Base-by-base conservation (phyloP, 2,797 vertebrate genomes). In the Momotus momota region DNA sequence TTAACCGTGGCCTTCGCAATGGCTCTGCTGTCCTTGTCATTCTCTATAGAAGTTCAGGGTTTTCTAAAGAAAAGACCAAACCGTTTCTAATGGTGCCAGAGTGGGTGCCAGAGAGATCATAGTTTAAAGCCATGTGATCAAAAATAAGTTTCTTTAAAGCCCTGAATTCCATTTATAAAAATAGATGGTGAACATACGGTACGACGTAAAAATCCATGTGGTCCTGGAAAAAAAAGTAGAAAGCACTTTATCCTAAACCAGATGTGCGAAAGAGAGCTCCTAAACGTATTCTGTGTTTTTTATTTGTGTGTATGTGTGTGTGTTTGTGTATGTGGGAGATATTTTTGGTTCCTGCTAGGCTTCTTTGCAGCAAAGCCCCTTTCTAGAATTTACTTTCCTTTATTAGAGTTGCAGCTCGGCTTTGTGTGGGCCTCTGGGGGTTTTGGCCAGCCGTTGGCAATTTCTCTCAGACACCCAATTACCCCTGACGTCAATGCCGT, bases 401-500 rank as follows among this genome's bases (percentile, higher is more conserved):
- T 99, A 98, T 99, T 98, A 98, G 99, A 98, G 98, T 98, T 98
- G 98, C 98, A 98, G 98, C 98, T 97, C 97, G 90, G 98, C 98
- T 98, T 97, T 97, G 98, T 97, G 97, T 70, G 95, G 91, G 97
- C 97, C 98, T 98, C 97, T 91, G 90, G 98, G 98, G 98, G 98
- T 97, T 97, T 98, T 97, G 99, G 98, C 98, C 99, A 99, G 99
- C 99, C 98, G 97, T 98, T 98, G 99, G 99, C 99, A 99, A 98
- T 98, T 99, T 98, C 98, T 98, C 98, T 98, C 98, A 98, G 98
- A 98, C 99, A 98, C 99, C 98, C 98, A 98, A 98, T 98, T 98
- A 98, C 98, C 98, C 98, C 98, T 99, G 99, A 99, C 99, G 99
- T 99, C 99, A 99, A 98, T 97, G 98, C 98, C 98, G 98, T 99